These are phyloP conservation scores for Chaunax sp. DNA, from an alignment of 2,797 vertebrate species.

Conservation along the genomic window DNA sequence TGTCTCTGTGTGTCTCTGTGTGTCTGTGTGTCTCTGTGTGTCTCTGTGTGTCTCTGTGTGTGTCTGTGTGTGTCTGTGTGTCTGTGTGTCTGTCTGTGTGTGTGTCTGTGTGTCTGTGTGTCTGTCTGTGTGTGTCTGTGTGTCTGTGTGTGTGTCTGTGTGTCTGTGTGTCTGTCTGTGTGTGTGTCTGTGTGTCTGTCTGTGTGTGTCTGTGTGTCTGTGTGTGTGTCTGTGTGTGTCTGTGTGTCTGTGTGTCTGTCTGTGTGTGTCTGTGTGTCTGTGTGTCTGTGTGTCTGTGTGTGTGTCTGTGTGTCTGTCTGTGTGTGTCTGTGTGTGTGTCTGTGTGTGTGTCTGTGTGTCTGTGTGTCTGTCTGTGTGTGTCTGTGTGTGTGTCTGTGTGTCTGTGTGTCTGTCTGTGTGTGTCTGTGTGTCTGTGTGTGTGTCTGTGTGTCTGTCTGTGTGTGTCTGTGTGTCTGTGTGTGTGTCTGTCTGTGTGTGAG, in stretches of 20 bases:
- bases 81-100: constrained; percentile 9
- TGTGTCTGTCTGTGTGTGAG: constrained; percentile 10
- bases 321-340: constrained; percentile 5
- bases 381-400: constrained; percentile 15
- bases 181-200: constrained; percentile 11
- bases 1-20: constrained; percentile 15
- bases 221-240: constrained; percentile 1
- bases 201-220: constrained; percentile 13
- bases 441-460: constrained; percentile 10
- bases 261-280: constrained; percentile 31
- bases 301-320: too few species aligned
- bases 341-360: constrained; percentile 16
- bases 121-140: constrained; percentile 1
- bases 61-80: constrained; percentile 16
- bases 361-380: background rate
- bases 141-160: constrained; percentile 21
- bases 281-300: background rate
- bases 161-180: background rate
- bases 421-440: background rate
- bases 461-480: constrained; percentile 29
- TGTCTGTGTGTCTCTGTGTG: constrained; percentile 15
- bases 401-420: constrained; percentile 12
- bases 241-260: constrained; percentile 10
- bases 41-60: background rate
- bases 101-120: background rate